These are phyloP conservation scores for Mycalesis mineus DNA, from an alignment of 2,888 invertebrate genomes.

Conservation along the genomic window DNA sequence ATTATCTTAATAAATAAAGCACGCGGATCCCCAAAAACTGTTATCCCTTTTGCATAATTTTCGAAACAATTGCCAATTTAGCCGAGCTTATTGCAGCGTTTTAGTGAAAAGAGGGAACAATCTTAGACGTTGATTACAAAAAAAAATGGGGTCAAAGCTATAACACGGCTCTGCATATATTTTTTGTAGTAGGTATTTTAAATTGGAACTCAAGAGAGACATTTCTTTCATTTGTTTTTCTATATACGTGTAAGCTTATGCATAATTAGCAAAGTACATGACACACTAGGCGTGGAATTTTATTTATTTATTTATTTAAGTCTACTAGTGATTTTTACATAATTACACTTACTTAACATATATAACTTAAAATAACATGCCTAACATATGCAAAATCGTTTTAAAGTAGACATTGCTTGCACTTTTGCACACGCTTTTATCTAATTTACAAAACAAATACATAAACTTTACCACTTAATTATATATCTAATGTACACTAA, in stretches of 20 bases:
- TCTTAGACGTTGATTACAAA: constrained; percentile 23
- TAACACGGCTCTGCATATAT: constrained; percentile 15
- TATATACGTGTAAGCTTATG: background rate
- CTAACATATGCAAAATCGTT: too few relatives aligned
- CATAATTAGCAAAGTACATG: too few relatives aligned
- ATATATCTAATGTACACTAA: too few relatives aligned
- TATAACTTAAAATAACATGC: too few relatives aligned
- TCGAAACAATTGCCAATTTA: constrained; percentile 28
- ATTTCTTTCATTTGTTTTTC: background rate
- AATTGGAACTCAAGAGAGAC: background rate
- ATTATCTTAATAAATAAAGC: background rate
- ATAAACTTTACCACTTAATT: too few relatives aligned
- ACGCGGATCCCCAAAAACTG: constrained; percentile 5
- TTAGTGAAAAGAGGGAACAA: constrained; percentile 17
- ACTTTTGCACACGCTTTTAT: too few relatives aligned
- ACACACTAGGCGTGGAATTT: too few relatives aligned
- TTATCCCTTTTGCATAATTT: constrained; percentile 21
- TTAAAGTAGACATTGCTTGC: too few relatives aligned
- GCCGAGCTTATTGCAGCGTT: constrained; percentile 20
- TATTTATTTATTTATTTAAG: too few relatives aligned
- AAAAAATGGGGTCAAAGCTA: constrained; percentile 16
- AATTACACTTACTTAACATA: too few relatives aligned
- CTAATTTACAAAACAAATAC: too few relatives aligned
- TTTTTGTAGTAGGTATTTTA: constrained; percentile 2
- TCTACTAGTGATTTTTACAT: too few relatives aligned